phyloP scores from a whole-genome alignment of 2,888 invertebrate species.

The Andricus quercusramuli region DNA sequence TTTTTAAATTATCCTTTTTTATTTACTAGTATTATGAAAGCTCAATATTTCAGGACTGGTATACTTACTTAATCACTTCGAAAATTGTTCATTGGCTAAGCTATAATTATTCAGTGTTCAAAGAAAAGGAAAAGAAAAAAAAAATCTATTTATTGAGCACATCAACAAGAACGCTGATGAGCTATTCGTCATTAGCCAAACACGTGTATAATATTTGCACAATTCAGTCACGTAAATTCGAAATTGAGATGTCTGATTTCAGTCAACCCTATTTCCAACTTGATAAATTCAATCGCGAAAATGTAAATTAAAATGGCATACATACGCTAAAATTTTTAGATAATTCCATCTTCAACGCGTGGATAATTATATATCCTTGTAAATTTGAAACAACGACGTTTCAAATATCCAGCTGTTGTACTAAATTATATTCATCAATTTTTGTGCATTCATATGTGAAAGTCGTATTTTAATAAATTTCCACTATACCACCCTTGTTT shows the following conservation, averaged over 20 bases:
- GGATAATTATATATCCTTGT: background rate
- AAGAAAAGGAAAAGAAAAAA: background rate
- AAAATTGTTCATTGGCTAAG: too few relatives aligned
- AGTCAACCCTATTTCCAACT: background rate
- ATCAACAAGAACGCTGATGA: background rate
- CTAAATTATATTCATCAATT: background rate
- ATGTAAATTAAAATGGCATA: background rate
- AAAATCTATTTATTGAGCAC: background rate
- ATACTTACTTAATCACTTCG: background rate
- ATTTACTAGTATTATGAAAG: background rate
- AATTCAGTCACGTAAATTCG: background rate
- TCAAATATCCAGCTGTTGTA: background rate
- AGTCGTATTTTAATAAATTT: background rate
- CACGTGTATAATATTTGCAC: background rate
- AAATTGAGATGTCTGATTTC: background rate
- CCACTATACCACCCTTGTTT: background rate
- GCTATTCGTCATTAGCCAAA: constrained; percentile 1
- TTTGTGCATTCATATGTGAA: background rate
- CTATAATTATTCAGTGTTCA: background rate
- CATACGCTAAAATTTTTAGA: background rate
- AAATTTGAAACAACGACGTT: background rate
- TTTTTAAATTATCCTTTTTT: background rate
- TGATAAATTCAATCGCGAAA: background rate
- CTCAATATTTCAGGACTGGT: background rate
- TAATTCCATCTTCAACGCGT: background rate